Evolutionary conservation across 2,797 vertebrate genomes (phyloP).

Genomic region (Aulostomus chinensis): DNA sequence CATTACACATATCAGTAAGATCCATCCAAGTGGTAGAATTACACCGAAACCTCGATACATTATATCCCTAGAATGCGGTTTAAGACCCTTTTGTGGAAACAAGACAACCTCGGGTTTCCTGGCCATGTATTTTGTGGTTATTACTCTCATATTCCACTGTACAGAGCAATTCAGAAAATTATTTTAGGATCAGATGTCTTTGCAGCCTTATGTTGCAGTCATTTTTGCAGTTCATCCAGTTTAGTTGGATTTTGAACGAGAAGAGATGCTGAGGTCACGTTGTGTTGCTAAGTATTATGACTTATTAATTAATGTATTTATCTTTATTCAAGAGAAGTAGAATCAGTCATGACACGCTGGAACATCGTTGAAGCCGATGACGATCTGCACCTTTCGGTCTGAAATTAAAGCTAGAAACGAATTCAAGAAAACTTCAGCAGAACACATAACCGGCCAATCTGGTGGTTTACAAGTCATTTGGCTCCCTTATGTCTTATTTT

Average conservation of each 20-base stretch:
- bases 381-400: neutral
- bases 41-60: constrained; percentile 45
- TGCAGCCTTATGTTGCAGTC: constrained; percentile 29
- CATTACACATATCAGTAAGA: constrained; percentile 2
- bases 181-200: constrained; percentile 55
- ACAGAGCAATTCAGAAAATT: constrained; percentile 50
- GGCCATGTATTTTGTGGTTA: constrained; percentile 57
- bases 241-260: constrained; percentile 21
- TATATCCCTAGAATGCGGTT: constrained; percentile 55
- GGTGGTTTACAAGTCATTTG: constrained; percentile 38
- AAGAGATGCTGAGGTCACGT: constrained; percentile 3
- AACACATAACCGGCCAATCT: constrained; percentile 7
- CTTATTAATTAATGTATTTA: neutral
- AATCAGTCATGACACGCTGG: constrained; percentile 1
- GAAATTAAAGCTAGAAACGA: constrained; percentile 1
- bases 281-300: neutral
- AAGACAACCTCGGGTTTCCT: constrained; percentile 47
- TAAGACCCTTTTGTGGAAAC: constrained; percentile 58
- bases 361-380: neutral
- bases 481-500: constrained; percentile 9
- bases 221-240: constrained; percentile 48
- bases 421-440: constrained; percentile 12
- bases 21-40: constrained; percentile 1
- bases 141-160: constrained; percentile 60
- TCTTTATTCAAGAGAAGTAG: neutral